phyloP scores from a whole-genome alignment of 2,797 vertebrate species.

The Neosalanx taihuensis region DNA sequence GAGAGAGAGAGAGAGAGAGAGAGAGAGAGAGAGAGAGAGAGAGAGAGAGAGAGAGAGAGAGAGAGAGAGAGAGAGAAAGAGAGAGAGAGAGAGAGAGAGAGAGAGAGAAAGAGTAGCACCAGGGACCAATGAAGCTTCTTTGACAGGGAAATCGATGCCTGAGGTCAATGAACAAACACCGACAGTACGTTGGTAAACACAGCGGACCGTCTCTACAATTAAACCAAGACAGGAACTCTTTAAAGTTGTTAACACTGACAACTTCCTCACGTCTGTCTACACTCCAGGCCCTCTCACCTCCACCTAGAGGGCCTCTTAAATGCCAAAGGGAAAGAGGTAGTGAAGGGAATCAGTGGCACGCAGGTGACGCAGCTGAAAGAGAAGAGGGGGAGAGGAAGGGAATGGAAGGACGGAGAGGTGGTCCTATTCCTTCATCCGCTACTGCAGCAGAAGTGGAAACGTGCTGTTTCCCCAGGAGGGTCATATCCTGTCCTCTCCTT shows the following conservation, averaged over 20 bases:
- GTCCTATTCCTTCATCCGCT: conserved; percentile 44
- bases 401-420: background rate
- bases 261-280: conserved; percentile 25
- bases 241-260: conserved; percentile 33
- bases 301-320: too few species aligned
- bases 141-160: conserved; percentile 57
- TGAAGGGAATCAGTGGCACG: background rate
- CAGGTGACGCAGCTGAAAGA: background rate
- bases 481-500: conserved; percentile 43
- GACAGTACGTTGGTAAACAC: conserved; percentile 52
- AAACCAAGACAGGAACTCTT: conserved; percentile 35
- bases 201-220: conserved; percentile 45
- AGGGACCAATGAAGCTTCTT: conserved; percentile 41
- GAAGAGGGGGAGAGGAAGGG: conserved; percentile 11
- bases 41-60: too few species aligned
- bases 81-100: background rate
- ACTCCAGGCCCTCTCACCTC: background rate
- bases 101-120: background rate
- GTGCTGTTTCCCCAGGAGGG: conserved; percentile 28
- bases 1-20: background rate
- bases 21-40: too few species aligned
- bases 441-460: conserved; percentile 47
- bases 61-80: too few species aligned
- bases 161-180: conserved; percentile 61
- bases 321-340: background rate